Evolutionary conservation across 2,113 vertebrate species (phyloP).

Genomic region (Ancistrus triradiatus): DNA sequence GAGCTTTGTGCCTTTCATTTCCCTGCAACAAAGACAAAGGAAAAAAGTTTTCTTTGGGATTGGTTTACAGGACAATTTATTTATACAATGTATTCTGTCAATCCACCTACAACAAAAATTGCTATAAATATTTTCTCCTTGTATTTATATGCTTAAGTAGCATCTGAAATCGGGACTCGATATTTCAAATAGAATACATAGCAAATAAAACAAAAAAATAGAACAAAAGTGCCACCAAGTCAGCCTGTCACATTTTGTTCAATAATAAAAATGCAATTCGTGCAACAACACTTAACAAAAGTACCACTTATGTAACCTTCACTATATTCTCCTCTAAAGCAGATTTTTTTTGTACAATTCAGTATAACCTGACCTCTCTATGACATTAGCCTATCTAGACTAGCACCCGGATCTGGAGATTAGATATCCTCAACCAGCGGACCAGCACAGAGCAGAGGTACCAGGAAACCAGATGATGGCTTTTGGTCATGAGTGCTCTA

Average conservation of each 20-base stretch:
- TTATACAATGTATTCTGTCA: slow-evolving; percentile 69
- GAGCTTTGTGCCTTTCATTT: slow-evolving; percentile 74
- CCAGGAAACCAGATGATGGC: slow-evolving; percentile 32
- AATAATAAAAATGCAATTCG: slow-evolving; percentile 63
- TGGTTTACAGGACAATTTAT: slow-evolving; percentile 68
- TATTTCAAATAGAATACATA: slow-evolving; percentile 73
- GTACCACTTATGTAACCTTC: slow-evolving; percentile 78
- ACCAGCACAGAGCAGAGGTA: slow-evolving; percentile 6
- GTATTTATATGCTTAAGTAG: slow-evolving; percentile 83
- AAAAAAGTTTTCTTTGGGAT: slow-evolving; percentile 76
- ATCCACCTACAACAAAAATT: slow-evolving; percentile 69
- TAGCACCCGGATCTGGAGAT: slow-evolving; percentile 7
- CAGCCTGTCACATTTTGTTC: slow-evolving; percentile 73
- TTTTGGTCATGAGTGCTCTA: slow-evolving; percentile 38
- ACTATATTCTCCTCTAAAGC: slow-evolving; percentile 76
- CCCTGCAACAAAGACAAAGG: slow-evolving; percentile 69
- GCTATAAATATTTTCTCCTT: slow-evolving; percentile 79
- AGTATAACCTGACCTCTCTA: slow-evolving; percentile 60
- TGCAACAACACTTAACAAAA: slow-evolving; percentile 77
- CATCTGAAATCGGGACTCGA: slow-evolving; percentile 70
- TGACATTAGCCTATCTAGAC: slow-evolving; percentile 34
- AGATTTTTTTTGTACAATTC: slow-evolving; percentile 80
- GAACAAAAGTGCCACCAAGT: slow-evolving; percentile 79
- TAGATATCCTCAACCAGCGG: slow-evolving; percentile 9
- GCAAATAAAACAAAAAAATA: slow-evolving; percentile 60